Conservation (phyloP, 2,113 vertebrate genomes). For the Anguilla japonica region DNA sequence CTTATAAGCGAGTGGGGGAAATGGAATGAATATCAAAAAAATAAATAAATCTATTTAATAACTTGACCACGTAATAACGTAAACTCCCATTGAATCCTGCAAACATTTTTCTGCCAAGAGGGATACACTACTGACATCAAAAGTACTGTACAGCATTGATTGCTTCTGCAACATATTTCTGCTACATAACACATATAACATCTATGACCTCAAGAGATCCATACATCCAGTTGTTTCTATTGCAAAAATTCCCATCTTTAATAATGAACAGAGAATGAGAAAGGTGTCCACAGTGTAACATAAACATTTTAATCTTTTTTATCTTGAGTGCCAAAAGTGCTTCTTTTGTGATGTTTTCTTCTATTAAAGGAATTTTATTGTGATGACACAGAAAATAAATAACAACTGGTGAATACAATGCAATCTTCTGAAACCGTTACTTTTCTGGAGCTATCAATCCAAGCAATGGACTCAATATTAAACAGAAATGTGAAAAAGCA, state of each 20-base stretch:
- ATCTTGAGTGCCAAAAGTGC: not conserved
- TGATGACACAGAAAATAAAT: not conserved
- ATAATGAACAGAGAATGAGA: not conserved
- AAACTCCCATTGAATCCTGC: not conserved
- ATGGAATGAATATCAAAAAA: not conserved
- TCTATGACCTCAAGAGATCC: not conserved
- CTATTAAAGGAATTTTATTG: not conserved
- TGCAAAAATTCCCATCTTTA: not conserved
- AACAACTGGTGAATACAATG: not conserved
- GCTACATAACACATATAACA: not conserved
- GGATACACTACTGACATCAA: not conserved
- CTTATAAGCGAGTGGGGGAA: not conserved
- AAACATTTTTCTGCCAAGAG: too few relatives aligned
- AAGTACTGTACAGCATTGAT: not conserved
- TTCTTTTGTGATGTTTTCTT: not conserved
- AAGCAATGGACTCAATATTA: not conserved
- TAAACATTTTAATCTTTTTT: not conserved
- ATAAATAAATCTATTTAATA: not conserved
- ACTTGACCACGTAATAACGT: not conserved
- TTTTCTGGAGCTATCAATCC: not conserved
- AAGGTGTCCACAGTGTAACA: not conserved
- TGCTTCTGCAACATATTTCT: not conserved
- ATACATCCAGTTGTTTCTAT: not conserved
- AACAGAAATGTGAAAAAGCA: not conserved
- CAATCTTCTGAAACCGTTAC: not conserved